phyloP scores from a whole-genome alignment of 2,797 vertebrate genomes.

The Notamacropus eugenii region DNA sequence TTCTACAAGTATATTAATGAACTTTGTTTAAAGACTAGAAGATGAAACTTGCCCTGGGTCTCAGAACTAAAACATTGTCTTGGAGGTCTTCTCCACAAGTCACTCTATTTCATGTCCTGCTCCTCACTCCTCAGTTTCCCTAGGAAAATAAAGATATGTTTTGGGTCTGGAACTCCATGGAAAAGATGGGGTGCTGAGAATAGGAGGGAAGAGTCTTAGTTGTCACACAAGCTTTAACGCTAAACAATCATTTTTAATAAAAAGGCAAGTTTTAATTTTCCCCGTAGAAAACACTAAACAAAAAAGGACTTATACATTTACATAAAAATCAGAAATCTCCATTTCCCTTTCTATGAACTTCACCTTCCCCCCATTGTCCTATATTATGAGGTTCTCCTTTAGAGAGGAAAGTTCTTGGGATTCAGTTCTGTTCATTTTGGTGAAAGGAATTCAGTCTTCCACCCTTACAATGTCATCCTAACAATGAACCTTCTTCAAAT shows the following conservation, averaged over 20 bases:
- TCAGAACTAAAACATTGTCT: neutral
- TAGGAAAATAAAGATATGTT: neutral
- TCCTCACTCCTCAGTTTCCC: neutral
- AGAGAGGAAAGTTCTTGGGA: neutral
- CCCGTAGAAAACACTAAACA: too few species aligned
- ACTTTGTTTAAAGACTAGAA: too few species aligned
- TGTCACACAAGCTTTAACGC: neutral
- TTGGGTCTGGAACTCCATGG: neutral
- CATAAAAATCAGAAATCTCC: neutral
- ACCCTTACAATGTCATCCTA: neutral
- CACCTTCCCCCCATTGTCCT: too few species aligned
- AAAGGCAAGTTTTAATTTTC: too few species aligned
- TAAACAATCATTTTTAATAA: neutral
- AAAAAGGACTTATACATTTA: too few species aligned
- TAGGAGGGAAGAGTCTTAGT: neutral
- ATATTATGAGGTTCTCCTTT: neutral
- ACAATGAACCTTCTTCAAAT: neutral
- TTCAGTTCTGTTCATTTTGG: neutral
- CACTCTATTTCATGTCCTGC: neutral
- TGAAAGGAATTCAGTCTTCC: neutral
- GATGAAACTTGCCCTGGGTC: too few species aligned
- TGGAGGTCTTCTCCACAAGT: neutral
- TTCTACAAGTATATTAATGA: too few species aligned
- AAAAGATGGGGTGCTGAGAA: neutral
- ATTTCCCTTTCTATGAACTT: too few species aligned